Base-by-base conservation (phyloP, 2,113 vertebrate genomes). In the Gorsachius goisagi region DNA sequence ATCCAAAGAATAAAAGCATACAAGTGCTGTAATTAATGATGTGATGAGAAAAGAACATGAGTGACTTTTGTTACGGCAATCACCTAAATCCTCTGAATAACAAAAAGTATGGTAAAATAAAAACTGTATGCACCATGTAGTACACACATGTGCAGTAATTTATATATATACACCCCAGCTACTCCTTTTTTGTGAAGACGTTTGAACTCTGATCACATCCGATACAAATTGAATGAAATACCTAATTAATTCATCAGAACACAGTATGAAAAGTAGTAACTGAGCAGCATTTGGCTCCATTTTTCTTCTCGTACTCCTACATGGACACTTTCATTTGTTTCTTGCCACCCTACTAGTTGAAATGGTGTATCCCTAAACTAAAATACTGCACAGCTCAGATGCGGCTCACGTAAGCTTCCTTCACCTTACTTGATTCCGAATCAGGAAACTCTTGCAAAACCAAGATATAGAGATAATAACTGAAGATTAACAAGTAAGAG, bases 1-100 rank as follows among this genome's bases (percentile, higher is more conserved):
- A 71, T 26, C 26, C 44, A 30, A n/a, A 66, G 72, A 66, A 84
- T 33, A 96, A 76, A 88, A 94, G 86, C 84, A 94, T 50, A 83
- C 55, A 73, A 95, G 55, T 32, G 28, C n/a, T 89, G 47, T 52
- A 96, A 90, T 64, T 92, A 76, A 62, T 19, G 22, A 69, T 10
- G 44, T 13, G 52, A 63, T 26, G 32, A 22, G 37, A 66, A 67
- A 77, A 80, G 13, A 76, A 90, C 32, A 49, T 0, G 21, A 79
- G 24, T 3, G 5, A 74, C 84, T 74, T 84, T 55, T 6, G 2
- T 60, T 33, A 80, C 2, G 33, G 73, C 24, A 90, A 74, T 69
- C 84, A 68, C 37, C 37, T 67, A 81, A 90, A 89, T 24, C 80
- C 58, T 56, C 47, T 6, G 13, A 84, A 52, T 4, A 55, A 77